Evolutionary conservation across 2,888 invertebrate genomes (phyloP), one percentile per base, ranked within the genome.

Genomic region (Desoria tigrina): DNA sequence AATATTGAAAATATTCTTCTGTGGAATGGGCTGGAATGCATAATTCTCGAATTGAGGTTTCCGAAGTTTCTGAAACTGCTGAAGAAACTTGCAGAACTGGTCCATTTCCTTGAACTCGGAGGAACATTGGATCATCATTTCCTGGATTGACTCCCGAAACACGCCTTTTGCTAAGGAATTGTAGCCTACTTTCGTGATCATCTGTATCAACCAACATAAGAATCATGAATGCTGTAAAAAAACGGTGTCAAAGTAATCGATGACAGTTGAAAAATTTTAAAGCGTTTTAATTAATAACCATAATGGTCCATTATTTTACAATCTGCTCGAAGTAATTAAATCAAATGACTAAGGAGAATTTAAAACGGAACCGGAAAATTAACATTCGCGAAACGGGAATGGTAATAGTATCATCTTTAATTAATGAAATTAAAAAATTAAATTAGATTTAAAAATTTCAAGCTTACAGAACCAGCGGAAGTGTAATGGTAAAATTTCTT

Each of bases 41-140:
- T 45, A 16, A 16, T 16, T 45, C 4, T 24, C 51, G 16, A 23
- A 51, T 6, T 24, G n/a, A 16, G 51, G 51, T 7, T 6, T 23
- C 27, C 26, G 21, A 14, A 51, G 21, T 9, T 51, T 26, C 3
- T 14, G 51, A 51, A 51, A 51, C 16, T 23, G 26, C 14, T 23
- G n/a, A 23, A 51, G 24, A 23, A 51, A 51, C 26, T 51, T 24
- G 23, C 51, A 51, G 21, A 51, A 51, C 27, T 24, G 24, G 27
- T 51, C 51, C 51, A 51, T 23, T 14, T 23, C 21, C 16, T 27
- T 23, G 16, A 51, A 51, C 9, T 51, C 51, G 4, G 24, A 23
- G 16, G 45, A 45, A 18, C 4, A 16, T 23, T 4, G 26, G 23
- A 51, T 23, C 14, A 27, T 27, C 24, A 51, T 14, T 23, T 51